These are phyloP conservation scores for Toxostoma redivivum DNA, from an alignment of 2,113 vertebrate species.

Conservation along the genomic window DNA sequence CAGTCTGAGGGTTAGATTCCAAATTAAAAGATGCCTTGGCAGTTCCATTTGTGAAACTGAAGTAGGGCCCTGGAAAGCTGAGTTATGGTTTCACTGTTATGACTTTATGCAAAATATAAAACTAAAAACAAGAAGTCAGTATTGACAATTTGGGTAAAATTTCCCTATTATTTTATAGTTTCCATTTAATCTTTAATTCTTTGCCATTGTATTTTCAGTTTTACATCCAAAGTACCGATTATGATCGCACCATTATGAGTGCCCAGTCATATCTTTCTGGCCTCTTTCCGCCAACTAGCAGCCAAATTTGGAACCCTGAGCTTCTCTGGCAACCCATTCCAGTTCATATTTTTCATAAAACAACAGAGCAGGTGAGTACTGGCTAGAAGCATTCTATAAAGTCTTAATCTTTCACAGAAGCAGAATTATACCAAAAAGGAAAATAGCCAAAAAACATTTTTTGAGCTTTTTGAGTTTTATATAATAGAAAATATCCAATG, in stretches of 20 bases:
- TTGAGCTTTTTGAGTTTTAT: background rate
- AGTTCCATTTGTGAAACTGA: background rate
- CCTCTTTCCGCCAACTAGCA: slow-evolving; percentile 79
- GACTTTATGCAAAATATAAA: background rate
- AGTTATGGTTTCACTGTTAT: background rate
- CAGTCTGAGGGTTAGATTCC: background rate
- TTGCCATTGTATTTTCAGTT: slow-evolving; percentile 68
- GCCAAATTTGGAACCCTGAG: slow-evolving; percentile 70
- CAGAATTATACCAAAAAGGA: background rate
- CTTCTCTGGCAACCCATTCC: slow-evolving; percentile 88
- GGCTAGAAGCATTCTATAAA: background rate
- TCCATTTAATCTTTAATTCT: background rate
- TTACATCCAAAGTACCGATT: slow-evolving; percentile 86
- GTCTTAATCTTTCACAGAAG: background rate
- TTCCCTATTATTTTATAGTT: background rate
- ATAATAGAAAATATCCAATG: background rate
- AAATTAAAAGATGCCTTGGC: background rate
- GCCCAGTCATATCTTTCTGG: slow-evolving; percentile 84
- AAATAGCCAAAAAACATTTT: background rate
- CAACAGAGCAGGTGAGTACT: slow-evolving; percentile 77
- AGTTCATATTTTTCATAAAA: slow-evolving; percentile 79
- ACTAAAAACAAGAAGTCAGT: background rate
- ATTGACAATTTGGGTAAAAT: background rate
- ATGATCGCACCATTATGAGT: slow-evolving; percentile 92
- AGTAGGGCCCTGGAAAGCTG: background rate